phyloP scores from a whole-genome alignment of 2,113 vertebrate species.

The Sander lucioperca region DNA sequence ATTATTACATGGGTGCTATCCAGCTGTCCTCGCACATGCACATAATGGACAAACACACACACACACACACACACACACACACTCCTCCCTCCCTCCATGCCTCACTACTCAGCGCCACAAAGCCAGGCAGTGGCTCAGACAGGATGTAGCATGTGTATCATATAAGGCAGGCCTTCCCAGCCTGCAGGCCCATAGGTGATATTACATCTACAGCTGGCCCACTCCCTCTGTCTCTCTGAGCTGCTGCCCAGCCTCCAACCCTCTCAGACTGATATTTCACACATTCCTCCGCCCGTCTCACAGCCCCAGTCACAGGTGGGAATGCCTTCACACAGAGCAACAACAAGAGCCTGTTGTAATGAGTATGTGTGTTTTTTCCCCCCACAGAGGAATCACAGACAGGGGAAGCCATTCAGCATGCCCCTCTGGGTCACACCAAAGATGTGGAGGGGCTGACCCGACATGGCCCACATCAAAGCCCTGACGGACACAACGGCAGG shows the following conservation, averaged over 20 bases:
- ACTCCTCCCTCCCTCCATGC: not conserved
- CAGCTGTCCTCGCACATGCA: conserved; percentile 60
- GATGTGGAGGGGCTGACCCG: conserved; percentile 58
- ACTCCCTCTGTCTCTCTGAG: conserved; percentile 56
- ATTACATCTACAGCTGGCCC: conserved; percentile 81
- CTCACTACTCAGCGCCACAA: conserved; percentile 23
- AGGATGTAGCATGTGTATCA: conserved; percentile 84
- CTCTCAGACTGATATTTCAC: conserved; percentile 79
- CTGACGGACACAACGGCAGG: conserved; percentile 34
- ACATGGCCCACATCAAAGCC: conserved; percentile 60
- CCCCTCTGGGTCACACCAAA: conserved; percentile 58
- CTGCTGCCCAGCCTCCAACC: conserved; percentile 42
- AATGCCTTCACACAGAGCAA: conserved; percentile 73
- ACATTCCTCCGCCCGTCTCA: conserved; percentile 67
- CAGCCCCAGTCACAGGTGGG: conserved; percentile 74
- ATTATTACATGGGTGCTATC: conserved; percentile 35
- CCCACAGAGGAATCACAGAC: conserved; percentile 52
- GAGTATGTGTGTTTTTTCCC: conserved; percentile 48
- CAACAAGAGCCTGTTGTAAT: conserved; percentile 72
- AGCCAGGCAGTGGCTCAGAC: conserved; percentile 68
- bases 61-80: conserved; percentile 1
- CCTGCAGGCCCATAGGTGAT: conserved; percentile 69
- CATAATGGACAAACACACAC: conserved; percentile 14
- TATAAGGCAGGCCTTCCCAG: conserved; percentile 76
- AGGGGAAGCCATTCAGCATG: conserved; percentile 74